Evolutionary conservation across 2,113 vertebrate genomes (phyloP), one percentile per base, ranked within the genome.

Genomic region (Carassius gibelio): DNA sequence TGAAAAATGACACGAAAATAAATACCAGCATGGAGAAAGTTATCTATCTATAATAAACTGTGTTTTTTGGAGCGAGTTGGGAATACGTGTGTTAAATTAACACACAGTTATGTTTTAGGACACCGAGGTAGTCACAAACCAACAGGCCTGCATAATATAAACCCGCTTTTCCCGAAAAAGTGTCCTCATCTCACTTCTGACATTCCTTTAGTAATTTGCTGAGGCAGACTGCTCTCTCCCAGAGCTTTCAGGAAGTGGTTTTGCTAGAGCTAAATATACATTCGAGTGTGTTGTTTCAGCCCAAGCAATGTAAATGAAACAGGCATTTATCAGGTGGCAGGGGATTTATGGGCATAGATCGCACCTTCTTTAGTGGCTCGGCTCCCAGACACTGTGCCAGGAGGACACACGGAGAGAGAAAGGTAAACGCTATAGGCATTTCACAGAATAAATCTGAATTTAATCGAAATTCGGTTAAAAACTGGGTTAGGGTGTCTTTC

Each of bases 301-400:
- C 34, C 17, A 34, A 15, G 68, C 34, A 83, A 83, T 89, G 82
- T 84, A 88, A 82, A 89, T 87, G 86, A 85, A 86, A 66, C 75
- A 82, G 82, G 72, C 83, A 88, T 89, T 89, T 86, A 89, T 89
- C 88, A 89, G 88, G 87, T 88, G 88, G 84, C 81, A 45, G n/a
- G 81, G 76, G 84, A 89, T 89, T 89, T 89, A 89, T 83, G 62
- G 77, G 71, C 66, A 71, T 45, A 50, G 64, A 64, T 86, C 75
- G 26, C 86, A 89, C 88, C 84, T 89, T 85, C 76, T 82, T 87
- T 69, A 89, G 81, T 77, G 88, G 62, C 86, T 69, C 42, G 11
- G 68, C 8, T 80, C 80, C 79, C 59, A 68, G 61, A 79, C 59
- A 55, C 64, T 14, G n/a, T 71, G 62, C 42, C 55, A 75, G 7